phyloP scores from a whole-genome alignment of 2,888 invertebrate genomes.

The Oxytorus armatus region DNA sequence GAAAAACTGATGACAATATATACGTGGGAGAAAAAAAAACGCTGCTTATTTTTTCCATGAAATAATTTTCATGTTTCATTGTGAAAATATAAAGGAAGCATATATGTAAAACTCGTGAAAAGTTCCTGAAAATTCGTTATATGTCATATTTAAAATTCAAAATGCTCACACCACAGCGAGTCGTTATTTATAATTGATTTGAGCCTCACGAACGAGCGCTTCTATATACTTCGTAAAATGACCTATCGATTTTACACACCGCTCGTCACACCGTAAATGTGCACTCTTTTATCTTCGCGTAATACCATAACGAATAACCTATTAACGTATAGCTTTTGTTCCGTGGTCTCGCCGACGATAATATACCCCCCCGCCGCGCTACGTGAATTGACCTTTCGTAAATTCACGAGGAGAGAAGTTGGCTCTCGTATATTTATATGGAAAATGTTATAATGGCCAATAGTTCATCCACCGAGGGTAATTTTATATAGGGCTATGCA shows the following conservation, averaged over 20 bases:
- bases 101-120: neutral
- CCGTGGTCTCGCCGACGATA: slow-evolving; percentile 20
- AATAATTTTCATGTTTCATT: neutral
- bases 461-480: too few species aligned
- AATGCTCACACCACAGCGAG: slow-evolving; percentile 18
- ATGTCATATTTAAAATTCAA: neutral
- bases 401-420: neutral
- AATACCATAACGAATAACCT: slow-evolving; percentile 48
- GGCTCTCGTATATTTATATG: neutral
- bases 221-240: slow-evolving; percentile 7
- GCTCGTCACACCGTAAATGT: slow-evolving; percentile 30
- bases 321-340: slow-evolving; percentile 28
- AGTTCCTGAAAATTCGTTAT: neutral
- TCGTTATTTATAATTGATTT: slow-evolving; percentile 44
- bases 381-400: slow-evolving; percentile 52
- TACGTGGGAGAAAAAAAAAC: neutral
- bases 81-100: neutral
- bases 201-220: slow-evolving; percentile 16
- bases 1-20: neutral
- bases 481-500: too few species aligned
- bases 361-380: too few species aligned
- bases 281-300: slow-evolving; percentile 39
- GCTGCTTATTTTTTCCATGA: too few species aligned
- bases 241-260: slow-evolving; percentile 50
- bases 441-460: neutral